Conservation (phyloP, 2,113 vertebrate species). For the Abramis brama region DNA sequence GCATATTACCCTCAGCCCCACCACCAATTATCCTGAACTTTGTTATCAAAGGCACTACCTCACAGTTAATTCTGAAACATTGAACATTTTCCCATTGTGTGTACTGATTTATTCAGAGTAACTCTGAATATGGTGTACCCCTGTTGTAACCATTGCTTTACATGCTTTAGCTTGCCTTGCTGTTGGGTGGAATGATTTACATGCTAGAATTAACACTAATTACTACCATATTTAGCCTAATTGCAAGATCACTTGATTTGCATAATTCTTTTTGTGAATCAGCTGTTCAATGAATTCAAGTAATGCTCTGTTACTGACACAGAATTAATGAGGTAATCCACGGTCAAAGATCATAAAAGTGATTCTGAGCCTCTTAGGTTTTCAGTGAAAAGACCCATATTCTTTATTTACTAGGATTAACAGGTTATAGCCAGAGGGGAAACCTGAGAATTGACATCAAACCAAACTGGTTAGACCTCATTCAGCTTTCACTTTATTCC, state of each 20-base stretch:
- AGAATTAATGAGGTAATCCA: slow-evolving; percentile 34
- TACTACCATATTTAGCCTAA: slow-evolving; percentile 34
- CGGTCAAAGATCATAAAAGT: slow-evolving; percentile 13
- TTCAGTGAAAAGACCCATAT: background rate
- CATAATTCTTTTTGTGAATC: slow-evolving; percentile 18
- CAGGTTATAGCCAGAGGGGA: background rate
- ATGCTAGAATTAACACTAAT: slow-evolving; percentile 39
- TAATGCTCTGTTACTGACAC: slow-evolving; percentile 21
- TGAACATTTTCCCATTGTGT: background rate
- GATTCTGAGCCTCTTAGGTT: slow-evolving; percentile 8
- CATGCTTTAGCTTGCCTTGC: slow-evolving; percentile 10
- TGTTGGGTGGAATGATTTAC: slow-evolving; percentile 25
- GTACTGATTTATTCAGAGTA: background rate
- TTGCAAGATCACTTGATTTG: slow-evolving; percentile 28
- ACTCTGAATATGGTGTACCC: background rate
- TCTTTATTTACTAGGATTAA: background rate
- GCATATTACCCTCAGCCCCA: background rate
- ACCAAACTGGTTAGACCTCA: slow-evolving; percentile 10
- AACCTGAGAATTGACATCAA: background rate
- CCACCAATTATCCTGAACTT: background rate
- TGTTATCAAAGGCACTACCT: no score
- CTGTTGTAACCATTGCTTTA: background rate
- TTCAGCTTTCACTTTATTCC: background rate
- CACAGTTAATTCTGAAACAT: no score
- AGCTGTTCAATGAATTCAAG: slow-evolving; percentile 40